A percentile compares a stretch with the other conserved stretches of the same genome.
Conservation (phyloP, 2,797 vertebrate species). For the Melanotaenia boesemani region DNA sequence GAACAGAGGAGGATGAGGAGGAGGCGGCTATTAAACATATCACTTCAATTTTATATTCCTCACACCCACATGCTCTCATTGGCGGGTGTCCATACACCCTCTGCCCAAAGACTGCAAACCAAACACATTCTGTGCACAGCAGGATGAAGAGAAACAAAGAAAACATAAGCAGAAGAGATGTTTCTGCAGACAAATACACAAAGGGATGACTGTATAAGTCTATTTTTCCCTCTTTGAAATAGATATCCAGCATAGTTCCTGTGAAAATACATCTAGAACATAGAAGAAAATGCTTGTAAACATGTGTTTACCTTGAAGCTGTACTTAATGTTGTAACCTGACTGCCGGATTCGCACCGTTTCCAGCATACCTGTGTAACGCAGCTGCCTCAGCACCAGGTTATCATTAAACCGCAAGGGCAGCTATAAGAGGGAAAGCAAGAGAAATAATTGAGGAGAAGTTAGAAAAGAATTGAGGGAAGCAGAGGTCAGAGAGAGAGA, state of each 20-base stretch:
- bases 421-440: conserved; percentile 76
- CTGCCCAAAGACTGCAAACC: not conserved
- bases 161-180: not conserved
- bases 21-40: not conserved
- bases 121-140: not conserved
- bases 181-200: not conserved
- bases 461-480: conserved; percentile 1
- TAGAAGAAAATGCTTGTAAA: not conserved
- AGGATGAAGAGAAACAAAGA: not conserved
- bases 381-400: conserved; percentile 95
- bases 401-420: conserved; percentile 92
- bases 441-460: not conserved
- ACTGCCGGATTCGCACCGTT: conserved; percentile 96
- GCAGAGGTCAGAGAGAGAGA: conserved; percentile 23
- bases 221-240: not conserved
- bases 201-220: not conserved
- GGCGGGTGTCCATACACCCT: not conserved
- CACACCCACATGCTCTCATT: not conserved
- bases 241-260: too few species aligned
- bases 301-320: conserved; percentile 89
- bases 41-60: not conserved
- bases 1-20: not conserved
- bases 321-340: conserved; percentile 97
- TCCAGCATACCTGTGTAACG: conserved; percentile 99
- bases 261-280: not conserved